A percentile compares a stretch with the other conserved stretches of the same genome.
These are phyloP conservation scores for Aeoliscus strigatus DNA, from an alignment of 2,797 vertebrate genomes.

Conservation along the genomic window DNA sequence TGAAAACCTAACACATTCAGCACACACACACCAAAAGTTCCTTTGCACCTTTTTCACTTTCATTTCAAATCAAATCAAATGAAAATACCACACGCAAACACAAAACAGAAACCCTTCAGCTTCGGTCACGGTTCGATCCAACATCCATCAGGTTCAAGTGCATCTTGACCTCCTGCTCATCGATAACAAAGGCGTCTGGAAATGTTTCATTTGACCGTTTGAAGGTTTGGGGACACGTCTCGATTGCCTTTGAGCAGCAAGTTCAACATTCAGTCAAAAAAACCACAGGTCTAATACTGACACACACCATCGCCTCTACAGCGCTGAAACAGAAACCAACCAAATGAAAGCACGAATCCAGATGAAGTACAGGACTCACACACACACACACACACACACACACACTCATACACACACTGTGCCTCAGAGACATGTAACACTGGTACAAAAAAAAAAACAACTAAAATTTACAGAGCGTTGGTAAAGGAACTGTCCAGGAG, in stretches of 20 bases:
- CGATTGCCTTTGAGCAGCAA: constrained; percentile 8
- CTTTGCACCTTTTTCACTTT: constrained; percentile 5
- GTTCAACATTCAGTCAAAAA: constrained; percentile 13
- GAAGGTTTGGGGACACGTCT: background rate
- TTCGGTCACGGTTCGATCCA: constrained; percentile 35
- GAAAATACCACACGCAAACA: background rate
- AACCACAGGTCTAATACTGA: constrained; percentile 3
- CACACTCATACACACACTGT: too few species aligned
- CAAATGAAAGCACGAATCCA: constrained; percentile 17
- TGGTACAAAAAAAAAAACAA: too few species aligned
- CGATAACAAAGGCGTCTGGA: too few species aligned
- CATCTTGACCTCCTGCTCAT: constrained; percentile 12
- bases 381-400: too few species aligned
- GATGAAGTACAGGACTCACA: constrained; percentile 5
- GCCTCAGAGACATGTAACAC: background rate
- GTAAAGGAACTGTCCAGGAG: too few species aligned
- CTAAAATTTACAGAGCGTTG: too few species aligned
- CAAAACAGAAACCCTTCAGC: background rate
- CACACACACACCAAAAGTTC: background rate
- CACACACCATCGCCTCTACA: too few species aligned
- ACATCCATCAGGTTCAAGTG: constrained; percentile 14
- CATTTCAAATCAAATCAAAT: background rate
- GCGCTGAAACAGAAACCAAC: constrained; percentile 28
- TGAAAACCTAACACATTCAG: background rate
- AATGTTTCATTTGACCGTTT: too few species aligned